Evolutionary conservation across 2,113 vertebrate genomes (phyloP).

Genomic region (Callopanchax toddi): DNA sequence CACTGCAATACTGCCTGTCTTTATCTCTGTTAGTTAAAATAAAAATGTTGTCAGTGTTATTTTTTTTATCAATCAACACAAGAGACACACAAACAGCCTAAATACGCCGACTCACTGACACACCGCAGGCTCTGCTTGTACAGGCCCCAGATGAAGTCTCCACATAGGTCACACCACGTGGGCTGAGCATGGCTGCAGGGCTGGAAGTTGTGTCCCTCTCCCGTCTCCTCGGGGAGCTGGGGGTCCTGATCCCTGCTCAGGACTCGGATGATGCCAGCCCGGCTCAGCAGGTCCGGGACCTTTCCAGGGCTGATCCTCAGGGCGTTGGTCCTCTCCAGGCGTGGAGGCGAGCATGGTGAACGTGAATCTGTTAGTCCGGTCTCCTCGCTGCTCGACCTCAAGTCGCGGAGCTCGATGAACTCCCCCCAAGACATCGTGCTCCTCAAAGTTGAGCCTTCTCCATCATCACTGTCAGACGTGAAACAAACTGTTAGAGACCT

Average conservation of each 20-base stretch:
- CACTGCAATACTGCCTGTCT: background rate
- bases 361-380: slow-evolving; percentile 50
- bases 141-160: slow-evolving; percentile 96
- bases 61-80: slow-evolving; percentile 1
- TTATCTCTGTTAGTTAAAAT: slow-evolving; percentile 3
- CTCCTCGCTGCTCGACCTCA: slow-evolving; percentile 58
- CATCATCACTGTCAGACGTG: slow-evolving; percentile 41
- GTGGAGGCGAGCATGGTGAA: slow-evolving; percentile 70
- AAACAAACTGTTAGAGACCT: background rate
- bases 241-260: slow-evolving; percentile 72
- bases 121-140: slow-evolving; percentile 95
- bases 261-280: slow-evolving; percentile 77
- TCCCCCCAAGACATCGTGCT: slow-evolving; percentile 72
- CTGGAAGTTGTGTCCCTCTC: slow-evolving; percentile 89
- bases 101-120: slow-evolving; percentile 80
- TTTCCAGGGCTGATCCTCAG: slow-evolving; percentile 86
- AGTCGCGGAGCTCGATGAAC: slow-evolving; percentile 81
- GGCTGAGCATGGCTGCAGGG: slow-evolving; percentile 86
- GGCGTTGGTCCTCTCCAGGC: slow-evolving; percentile 88
- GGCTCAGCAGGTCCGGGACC: slow-evolving; percentile 78
- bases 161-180: slow-evolving; percentile 96
- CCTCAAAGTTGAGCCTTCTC: slow-evolving; percentile 25
- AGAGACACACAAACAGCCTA: background rate
- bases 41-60: background rate
- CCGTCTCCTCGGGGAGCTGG: slow-evolving; percentile 70